These are phyloP conservation scores for Tupaia chinensis DNA, from an alignment of 2,113 vertebrate species.

Conservation along the genomic window DNA sequence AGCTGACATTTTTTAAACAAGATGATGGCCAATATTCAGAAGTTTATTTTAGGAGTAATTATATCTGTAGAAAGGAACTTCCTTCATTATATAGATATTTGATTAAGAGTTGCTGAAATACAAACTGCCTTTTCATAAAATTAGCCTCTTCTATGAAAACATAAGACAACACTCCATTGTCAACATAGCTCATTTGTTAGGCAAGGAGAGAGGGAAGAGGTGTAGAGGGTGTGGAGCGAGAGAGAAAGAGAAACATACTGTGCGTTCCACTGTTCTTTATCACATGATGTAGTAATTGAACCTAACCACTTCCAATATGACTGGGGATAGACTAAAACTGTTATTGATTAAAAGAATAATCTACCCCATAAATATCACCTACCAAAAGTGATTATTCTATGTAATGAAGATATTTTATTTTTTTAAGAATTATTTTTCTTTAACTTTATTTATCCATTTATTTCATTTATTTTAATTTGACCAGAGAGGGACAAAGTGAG, in stretches of 20 bases:
- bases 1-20: not conserved
- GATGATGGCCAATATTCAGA: not conserved
- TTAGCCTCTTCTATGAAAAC: not conserved
- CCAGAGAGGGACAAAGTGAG: too few relatives aligned
- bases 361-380: not conserved
- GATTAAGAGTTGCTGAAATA: not conserved
- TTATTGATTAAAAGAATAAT: conserved; percentile 27
- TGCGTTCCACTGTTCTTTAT: not conserved
- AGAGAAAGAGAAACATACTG: too few relatives aligned
- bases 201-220: not conserved
- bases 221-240: too few relatives aligned
- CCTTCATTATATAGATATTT: not conserved
- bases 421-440: too few relatives aligned
- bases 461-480: too few relatives aligned
- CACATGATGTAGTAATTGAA: not conserved
- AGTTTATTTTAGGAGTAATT: not conserved
- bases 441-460: too few relatives aligned
- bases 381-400: too few relatives aligned
- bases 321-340: not conserved
- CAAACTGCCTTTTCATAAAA: not conserved
- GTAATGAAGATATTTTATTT: too few relatives aligned
- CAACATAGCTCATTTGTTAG: not conserved
- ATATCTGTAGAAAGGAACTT: not conserved
- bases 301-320: not conserved
- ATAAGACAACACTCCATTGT: not conserved